Percentiles rank a stretch among this genome's conserved stretches.
phyloP scores from a whole-genome alignment of 2,113 vertebrate species.

The Neolamprologus toae region DNA sequence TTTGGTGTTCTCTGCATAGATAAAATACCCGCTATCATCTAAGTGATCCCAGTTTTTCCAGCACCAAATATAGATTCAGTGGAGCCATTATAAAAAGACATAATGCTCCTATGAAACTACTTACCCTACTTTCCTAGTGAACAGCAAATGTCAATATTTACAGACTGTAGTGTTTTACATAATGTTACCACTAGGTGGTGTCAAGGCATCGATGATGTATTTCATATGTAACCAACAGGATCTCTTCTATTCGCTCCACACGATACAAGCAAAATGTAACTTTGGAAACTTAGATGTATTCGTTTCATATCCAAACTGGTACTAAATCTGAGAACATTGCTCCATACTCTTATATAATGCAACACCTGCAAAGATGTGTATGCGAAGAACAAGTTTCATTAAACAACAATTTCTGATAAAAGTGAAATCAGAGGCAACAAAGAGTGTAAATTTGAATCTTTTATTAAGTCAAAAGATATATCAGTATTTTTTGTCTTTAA shows the following conservation, averaged over 20 bases:
- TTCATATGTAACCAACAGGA: background rate
- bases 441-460: constrained; percentile 11
- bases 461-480: constrained; percentile 53
- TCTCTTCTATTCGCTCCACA: background rate
- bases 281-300: background rate
- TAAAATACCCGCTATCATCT: background rate
- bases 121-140: background rate
- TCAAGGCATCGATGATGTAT: background rate
- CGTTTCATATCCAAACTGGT: background rate
- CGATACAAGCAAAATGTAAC: background rate
- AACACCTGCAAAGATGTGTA: background rate
- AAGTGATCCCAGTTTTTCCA: background rate
- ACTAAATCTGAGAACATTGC: background rate
- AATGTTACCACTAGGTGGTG: constrained; percentile 40
- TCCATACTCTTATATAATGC: background rate
- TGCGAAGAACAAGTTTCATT: background rate
- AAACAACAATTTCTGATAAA: background rate
- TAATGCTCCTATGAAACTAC: background rate
- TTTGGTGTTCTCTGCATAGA: background rate
- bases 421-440: constrained; percentile 25
- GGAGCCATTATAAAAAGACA: accelerated
- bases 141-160: background rate
- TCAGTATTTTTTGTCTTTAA: constrained; percentile 32
- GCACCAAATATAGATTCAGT: background rate
- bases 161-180: background rate